phyloP scores from a whole-genome alignment of 2,113 vertebrate genomes.

The Morone chrysops region DNA sequence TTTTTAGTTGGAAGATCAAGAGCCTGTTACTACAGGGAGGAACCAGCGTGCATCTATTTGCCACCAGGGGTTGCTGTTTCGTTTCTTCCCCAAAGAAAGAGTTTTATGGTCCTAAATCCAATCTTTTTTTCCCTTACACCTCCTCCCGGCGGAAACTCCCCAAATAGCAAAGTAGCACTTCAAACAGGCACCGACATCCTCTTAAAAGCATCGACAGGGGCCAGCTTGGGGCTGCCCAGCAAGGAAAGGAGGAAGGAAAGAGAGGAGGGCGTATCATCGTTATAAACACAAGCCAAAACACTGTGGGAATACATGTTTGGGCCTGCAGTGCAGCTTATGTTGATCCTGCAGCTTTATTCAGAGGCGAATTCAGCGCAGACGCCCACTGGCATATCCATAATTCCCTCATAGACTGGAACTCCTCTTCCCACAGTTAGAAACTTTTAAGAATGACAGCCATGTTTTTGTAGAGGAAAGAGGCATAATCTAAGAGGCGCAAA shows the following conservation, averaged over 20 bases:
- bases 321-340: constrained; percentile 68
- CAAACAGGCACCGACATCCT: constrained; percentile 67
- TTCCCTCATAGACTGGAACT: constrained; percentile 48
- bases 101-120: constrained; percentile 60
- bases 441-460: constrained; percentile 48
- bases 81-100: constrained; percentile 57
- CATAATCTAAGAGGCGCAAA: constrained; percentile 26
- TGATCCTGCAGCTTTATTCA: constrained; percentile 69
- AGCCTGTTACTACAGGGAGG: constrained; percentile 31
- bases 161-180: constrained; percentile 71
- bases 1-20: constrained; percentile 54
- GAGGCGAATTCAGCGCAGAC: constrained; percentile 25
- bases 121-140: constrained; percentile 47
- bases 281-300: constrained; percentile 62
- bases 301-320: constrained; percentile 58
- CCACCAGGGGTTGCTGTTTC: constrained; percentile 72
- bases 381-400: constrained; percentile 53
- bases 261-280: constrained; percentile 26
- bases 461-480: constrained; percentile 4
- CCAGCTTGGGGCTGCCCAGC: constrained; percentile 58
- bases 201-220: constrained; percentile 49
- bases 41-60: constrained; percentile 44
- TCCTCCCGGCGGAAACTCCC: constrained; percentile 52
- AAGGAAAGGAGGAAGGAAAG: constrained; percentile 25
- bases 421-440: constrained; percentile 34